These are phyloP conservation scores for Chaenocephalus aceratus DNA, from an alignment of 2,113 vertebrate genomes.

Conservation along the genomic window DNA sequence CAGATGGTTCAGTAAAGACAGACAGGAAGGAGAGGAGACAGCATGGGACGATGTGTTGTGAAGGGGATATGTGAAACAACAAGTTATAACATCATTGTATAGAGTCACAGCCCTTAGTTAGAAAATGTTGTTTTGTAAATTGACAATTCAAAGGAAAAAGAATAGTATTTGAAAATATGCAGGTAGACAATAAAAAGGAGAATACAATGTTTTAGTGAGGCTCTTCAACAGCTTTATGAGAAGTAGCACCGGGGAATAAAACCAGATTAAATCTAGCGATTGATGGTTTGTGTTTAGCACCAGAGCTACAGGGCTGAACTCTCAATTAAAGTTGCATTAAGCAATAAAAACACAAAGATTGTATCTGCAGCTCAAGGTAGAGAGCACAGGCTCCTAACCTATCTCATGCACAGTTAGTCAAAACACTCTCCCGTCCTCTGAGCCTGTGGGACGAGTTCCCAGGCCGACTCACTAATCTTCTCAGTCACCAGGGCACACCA, in stretches of 20 bases:
- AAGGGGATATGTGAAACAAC: conserved; percentile 17
- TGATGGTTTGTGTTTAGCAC: conserved; percentile 1
- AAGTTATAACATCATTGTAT: neutral
- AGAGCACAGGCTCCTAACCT: neutral
- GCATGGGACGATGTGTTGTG: conserved; percentile 13
- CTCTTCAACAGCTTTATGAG: conserved; percentile 13
- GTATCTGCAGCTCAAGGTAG: conserved; percentile 4
- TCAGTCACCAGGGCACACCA: conserved; percentile 64
- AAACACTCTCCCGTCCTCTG: conserved; percentile 25
- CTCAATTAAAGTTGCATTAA: conserved; percentile 34
- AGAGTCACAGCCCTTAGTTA: neutral
- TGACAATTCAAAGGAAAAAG: neutral
- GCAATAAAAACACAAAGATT: conserved; percentile 30
- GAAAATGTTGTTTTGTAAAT: no score
- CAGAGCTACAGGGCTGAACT: conserved; percentile 8
- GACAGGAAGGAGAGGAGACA: conserved; percentile 51
- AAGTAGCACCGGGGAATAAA: conserved; percentile 13
- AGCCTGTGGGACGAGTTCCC: conserved; percentile 43
- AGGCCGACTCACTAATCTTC: conserved; percentile 63
- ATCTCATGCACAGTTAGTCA: conserved; percentile 39
- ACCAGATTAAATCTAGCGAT: conserved; percentile 14
- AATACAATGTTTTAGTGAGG: conserved; percentile 2
- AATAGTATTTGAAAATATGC: neutral
- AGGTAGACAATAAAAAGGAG: neutral
- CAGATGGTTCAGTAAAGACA: conserved; percentile 62